Conservation (phyloP, 2,113 vertebrate species). For the Indicator maculatus region DNA sequence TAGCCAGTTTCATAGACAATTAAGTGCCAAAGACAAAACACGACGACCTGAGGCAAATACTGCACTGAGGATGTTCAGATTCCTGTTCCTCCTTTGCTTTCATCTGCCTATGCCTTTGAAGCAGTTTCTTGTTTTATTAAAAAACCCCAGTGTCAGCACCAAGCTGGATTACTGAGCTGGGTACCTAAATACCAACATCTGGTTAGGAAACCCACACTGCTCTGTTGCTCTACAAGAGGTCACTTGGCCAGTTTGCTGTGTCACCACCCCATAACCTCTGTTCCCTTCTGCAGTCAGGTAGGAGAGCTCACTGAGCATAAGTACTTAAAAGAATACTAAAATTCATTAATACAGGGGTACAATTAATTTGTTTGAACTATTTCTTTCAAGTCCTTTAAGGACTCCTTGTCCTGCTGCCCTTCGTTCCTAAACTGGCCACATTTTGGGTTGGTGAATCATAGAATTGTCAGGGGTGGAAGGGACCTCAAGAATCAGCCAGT, state of each 20-base stretch:
- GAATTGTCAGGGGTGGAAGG: no score
- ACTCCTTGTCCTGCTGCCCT: background rate
- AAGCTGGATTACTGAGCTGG: rapidly evolving
- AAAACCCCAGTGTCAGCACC: background rate
- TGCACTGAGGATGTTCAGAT: rapidly evolving
- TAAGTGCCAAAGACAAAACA: rapidly evolving
- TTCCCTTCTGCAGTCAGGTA: background rate
- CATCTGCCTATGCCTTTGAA: background rate
- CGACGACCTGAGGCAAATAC: rapidly evolving
- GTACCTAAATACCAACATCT: rapidly evolving
- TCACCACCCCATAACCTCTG: background rate
- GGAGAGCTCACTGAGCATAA: rapidly evolving
- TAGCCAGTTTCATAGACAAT: background rate
- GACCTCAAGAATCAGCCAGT: no score
- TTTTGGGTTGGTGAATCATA: background rate
- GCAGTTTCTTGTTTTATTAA: background rate
- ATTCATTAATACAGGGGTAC: background rate
- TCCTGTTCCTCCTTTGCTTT: rapidly evolving
- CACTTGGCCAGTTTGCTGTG: rapidly evolving
- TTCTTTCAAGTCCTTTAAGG: background rate
- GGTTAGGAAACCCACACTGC: rapidly evolving
- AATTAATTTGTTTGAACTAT: background rate
- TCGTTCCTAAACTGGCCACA: background rate
- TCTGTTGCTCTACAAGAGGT: rapidly evolving
- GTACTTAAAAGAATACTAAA: background rate